Base-by-base conservation (phyloP, 2,888 invertebrate genomes). In the Eupithecia exiguata region DNA sequence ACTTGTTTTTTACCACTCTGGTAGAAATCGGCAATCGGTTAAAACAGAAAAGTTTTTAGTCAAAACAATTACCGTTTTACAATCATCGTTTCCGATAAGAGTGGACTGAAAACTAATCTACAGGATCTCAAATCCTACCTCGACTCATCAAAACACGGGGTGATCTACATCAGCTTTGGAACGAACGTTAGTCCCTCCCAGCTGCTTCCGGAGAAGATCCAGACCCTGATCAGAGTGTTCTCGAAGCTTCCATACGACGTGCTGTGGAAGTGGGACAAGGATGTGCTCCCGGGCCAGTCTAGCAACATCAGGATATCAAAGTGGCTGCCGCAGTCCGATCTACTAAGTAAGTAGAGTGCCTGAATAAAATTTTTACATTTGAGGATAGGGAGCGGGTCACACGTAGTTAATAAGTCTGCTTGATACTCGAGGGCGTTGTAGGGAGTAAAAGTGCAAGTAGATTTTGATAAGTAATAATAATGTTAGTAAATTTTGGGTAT, bases 111-210 rank as follows among this genome's bases (percentile, higher is more conserved):
- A 53, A 21, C 21, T 21, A 21, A 12, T 25, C 21, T 14, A 9
- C 77, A 92, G 91, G 88, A 90, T 40, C 77, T 93, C 0, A 84
- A 91, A 80, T 72, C 79, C 0, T 91, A 88, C 75, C 76, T 94
- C 10, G 90, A 92, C 74, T 84, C 84, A 0, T 90, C 93, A 2
- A 83, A 84, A 43, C 80, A 88, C 40, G 94, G 93, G 0, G 91
- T 92, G 0, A 88, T 94, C 30, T 92, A 90, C 77, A 86, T 94
- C 58, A 94, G 93, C 80, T 87, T 92, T 75, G 94, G 94, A 1
- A 89, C 92, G 3, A 91, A 90, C 46, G 85, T 91, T 0, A 82
- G 83, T 38, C 85, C 89, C 1, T 84, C 87, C 0, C 30, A 83
- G 0, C 77, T 94, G 58, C 85, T 91, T 2, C 77, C 82, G 18